phyloP scores from a whole-genome alignment of 2,888 invertebrate species.

The Liopterus haemorrhoidalis region DNA sequence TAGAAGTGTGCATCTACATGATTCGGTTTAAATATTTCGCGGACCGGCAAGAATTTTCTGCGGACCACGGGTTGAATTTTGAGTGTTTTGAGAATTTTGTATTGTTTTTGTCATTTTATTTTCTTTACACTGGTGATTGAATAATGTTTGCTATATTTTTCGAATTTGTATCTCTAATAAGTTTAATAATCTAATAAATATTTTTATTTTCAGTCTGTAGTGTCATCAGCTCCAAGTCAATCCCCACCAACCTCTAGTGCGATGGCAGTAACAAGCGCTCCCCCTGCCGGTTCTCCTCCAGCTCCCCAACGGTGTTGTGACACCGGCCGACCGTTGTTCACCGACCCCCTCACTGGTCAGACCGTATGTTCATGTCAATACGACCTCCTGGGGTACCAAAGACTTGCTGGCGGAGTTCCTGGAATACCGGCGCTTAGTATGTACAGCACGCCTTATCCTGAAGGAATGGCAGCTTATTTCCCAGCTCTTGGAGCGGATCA shows the following conservation, averaged over 20 bases:
- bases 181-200: too few species aligned
- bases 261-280: constrained; percentile 46
- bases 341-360: constrained; percentile 83
- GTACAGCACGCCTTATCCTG: constrained; percentile 74
- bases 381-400: constrained; percentile 79
- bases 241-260: constrained; percentile 50
- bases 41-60: too few species aligned
- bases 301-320: constrained; percentile 72
- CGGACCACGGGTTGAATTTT: too few species aligned
- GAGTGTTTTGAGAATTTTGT: too few species aligned
- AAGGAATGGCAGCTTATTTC: constrained; percentile 81
- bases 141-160: constrained; percentile 1
- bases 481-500: constrained; percentile 80
- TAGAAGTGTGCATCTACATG: too few species aligned
- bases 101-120: too few species aligned
- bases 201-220: constrained; percentile 42
- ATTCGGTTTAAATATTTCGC: too few species aligned
- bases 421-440: constrained; percentile 72
- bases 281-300: constrained; percentile 49
- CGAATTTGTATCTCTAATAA: neutral
- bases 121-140: neutral
- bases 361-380: constrained; percentile 87
- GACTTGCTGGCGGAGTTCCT: constrained; percentile 59
- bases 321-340: constrained; percentile 84
- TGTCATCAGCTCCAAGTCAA: constrained; percentile 62